Base-by-base conservation (phyloP, 2,888 invertebrate genomes). In the Galeopsomyia nigrocyanea region DNA sequence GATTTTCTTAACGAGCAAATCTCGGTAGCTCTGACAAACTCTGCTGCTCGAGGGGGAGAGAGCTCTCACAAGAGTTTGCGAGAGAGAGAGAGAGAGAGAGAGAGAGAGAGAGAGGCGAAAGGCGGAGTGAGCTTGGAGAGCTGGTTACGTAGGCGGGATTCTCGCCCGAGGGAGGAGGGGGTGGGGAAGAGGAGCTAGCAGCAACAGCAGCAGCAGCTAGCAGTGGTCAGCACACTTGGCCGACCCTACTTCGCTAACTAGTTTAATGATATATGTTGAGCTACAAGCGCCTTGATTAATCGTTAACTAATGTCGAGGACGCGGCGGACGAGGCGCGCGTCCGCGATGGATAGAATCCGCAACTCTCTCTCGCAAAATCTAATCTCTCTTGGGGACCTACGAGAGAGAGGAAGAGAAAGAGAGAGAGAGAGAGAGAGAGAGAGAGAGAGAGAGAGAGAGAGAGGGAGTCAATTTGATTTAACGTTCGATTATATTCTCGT, bases 231-330 rank as follows among this genome's bases (percentile, higher is more conserved):
- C 86, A 85, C 85, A 86, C 85, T 86, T 86, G 84, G 82, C 73
- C 71, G 84, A 86, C 85, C 86, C 86, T 86, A 86, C 86, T 86
- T 86, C 85, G 85, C 86, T 86, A 86, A 86, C 86, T 86, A 86
- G 86, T 86, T 86, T 86, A 86, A 86, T 86, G 86, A 86, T 86
- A 86, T 86, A 86, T 86, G 86, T 86, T 85, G 86, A 86, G 84
- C 85, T 86, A 86, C 86, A 86, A 86, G 86, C 86, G 84, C 86
- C 86, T 86, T 86, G 86, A 86, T 86, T 86, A 86, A 86, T 86
- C 86, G 86, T 86, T 86, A 86, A 86, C 86, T 86, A 86, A 86
- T 86, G 86, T 86, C 85, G 85, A 39, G 39, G 39, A 39, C 66
- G 63, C 50, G 69, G 63, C 50, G 68, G 75, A 77, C 69, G 72